phyloP scores from a whole-genome alignment of 2,797 vertebrate genomes.

The Remorina albescens region DNA sequence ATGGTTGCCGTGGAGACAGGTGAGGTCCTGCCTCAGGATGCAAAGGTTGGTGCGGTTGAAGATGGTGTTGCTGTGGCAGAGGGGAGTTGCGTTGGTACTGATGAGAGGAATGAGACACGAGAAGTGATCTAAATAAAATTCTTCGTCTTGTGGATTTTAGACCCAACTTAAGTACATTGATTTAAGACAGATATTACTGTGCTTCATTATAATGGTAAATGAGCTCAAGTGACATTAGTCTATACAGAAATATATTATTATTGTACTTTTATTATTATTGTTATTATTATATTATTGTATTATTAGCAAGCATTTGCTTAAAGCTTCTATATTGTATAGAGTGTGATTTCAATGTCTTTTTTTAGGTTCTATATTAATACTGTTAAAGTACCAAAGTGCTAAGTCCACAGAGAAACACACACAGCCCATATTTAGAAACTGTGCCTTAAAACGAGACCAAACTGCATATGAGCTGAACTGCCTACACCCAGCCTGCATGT shows the following conservation, averaged over 20 bases:
- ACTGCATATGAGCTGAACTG: constrained; percentile 6
- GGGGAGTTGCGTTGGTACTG: constrained; percentile 85
- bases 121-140: constrained; percentile 17
- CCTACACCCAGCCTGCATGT: not conserved
- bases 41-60: constrained; percentile 85
- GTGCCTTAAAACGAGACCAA: too few relatives aligned
- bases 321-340: too few relatives aligned
- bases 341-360: too few relatives aligned
- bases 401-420: too few relatives aligned
- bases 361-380: too few relatives aligned
- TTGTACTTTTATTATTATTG: too few relatives aligned
- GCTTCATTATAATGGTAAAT: constrained; percentile 15
- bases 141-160: not conserved
- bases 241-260: not conserved
- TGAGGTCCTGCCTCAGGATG: constrained; percentile 87
- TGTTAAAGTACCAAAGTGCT: too few relatives aligned
- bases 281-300: too few relatives aligned
- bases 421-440: too few relatives aligned
- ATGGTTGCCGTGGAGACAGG: constrained; percentile 90
- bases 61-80: constrained; percentile 88
- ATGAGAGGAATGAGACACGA: constrained; percentile 35
- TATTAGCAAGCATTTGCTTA: too few relatives aligned
- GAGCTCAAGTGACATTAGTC: not conserved
- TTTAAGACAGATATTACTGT: constrained; percentile 2
- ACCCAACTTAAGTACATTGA: not conserved